Percentiles rank a stretch among this genome's conserved stretches.
Evolutionary conservation across 2,888 invertebrate species (phyloP).

Genomic region (Agapostemon virescens): DNA sequence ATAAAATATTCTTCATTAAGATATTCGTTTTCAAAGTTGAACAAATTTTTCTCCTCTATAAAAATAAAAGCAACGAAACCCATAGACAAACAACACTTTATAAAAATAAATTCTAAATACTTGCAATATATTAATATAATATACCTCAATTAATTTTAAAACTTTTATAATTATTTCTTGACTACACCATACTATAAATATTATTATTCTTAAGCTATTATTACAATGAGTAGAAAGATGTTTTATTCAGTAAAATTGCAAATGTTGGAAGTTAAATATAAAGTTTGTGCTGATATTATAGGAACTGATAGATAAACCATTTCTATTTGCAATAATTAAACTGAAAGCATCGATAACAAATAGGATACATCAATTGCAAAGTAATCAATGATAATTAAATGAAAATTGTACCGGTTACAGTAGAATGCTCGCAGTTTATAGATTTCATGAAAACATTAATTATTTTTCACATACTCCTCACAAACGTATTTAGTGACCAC

Average conservation of each 20-base stretch:
- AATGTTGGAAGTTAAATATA: no score
- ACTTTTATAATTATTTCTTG: neutral
- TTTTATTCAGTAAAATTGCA: no score
- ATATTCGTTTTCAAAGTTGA: no score
- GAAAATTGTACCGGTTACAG: neutral
- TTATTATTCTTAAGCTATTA: neutral
- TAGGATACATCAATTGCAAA: neutral
- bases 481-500: neutral
- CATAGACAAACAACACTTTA: no score
- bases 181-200: neutral
- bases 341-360: neutral
- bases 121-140: no score
- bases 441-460: neutral
- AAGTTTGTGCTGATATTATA: neutral
- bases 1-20: no score
- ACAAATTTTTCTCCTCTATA: no score
- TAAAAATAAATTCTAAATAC: no score
- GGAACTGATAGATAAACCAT: neutral
- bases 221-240: no score
- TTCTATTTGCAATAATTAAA: neutral
- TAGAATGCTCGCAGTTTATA: neutral
- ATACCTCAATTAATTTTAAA: no score
- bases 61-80: no score
- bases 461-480: neutral
- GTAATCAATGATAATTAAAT: neutral